phyloP scores from a whole-genome alignment of 2,113 vertebrate genomes.

The Scomber japonicus region DNA sequence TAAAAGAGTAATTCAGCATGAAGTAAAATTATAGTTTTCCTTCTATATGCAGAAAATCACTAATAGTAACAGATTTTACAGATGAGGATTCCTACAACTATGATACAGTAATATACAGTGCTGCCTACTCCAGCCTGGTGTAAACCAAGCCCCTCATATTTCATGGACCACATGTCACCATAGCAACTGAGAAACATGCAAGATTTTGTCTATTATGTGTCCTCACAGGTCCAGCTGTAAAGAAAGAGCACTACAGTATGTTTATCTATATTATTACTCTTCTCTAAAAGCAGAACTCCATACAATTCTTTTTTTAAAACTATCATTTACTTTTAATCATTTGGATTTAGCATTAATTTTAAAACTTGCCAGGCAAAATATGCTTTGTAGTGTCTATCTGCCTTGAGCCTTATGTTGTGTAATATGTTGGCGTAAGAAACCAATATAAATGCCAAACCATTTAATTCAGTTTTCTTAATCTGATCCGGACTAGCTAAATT shows the following conservation, averaged over 20 bases:
- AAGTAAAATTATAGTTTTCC: too few relatives aligned
- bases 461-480: too few relatives aligned
- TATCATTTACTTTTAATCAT: too few relatives aligned
- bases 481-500: too few relatives aligned
- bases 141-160: conserved; percentile 15
- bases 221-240: not conserved
- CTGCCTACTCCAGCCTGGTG: not conserved
- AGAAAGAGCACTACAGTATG: not conserved
- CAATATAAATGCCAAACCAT: too few relatives aligned
- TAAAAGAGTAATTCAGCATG: too few relatives aligned
- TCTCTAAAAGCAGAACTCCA: not conserved
- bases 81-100: not conserved
- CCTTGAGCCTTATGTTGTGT: not conserved
- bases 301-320: too few relatives aligned
- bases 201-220: not conserved
- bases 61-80: not conserved
- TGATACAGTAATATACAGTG: not conserved
- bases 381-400: too few relatives aligned
- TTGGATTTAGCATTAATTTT: too few relatives aligned
- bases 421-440: too few relatives aligned
- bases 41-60: not conserved
- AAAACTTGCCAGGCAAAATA: not conserved
- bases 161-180: conserved; percentile 7
- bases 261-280: not conserved
- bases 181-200: conserved; percentile 9